These are phyloP conservation scores for Epistrophella euchroma DNA, from an alignment of 2,888 invertebrate genomes.

Conservation along the genomic window DNA sequence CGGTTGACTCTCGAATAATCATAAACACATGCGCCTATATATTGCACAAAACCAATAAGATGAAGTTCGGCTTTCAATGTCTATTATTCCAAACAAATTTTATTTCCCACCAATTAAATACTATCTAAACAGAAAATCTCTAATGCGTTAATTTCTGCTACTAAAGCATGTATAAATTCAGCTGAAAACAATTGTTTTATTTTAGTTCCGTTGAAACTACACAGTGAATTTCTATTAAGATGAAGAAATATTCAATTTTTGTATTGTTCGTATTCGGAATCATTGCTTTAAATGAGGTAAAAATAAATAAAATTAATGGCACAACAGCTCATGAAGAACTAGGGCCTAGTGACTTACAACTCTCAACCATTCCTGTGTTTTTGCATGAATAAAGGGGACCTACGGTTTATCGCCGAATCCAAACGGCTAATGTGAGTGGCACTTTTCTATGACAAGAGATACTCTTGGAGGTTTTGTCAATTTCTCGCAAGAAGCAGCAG, in stretches of 20 bases:
- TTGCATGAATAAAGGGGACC: too few relatives aligned
- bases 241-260: neutral
- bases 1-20: too few relatives aligned
- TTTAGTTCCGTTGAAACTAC: neutral
- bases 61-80: neutral
- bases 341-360: too few relatives aligned
- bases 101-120: constrained; percentile 1
- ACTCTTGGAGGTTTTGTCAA: too few relatives aligned
- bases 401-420: too few relatives aligned
- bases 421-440: too few relatives aligned
- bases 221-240: neutral
- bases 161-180: neutral
- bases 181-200: too few relatives aligned
- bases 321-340: too few relatives aligned
- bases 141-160: neutral
- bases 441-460: too few relatives aligned
- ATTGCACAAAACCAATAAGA: neutral
- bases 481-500: too few relatives aligned
- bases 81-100: neutral
- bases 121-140: constrained; percentile 5
- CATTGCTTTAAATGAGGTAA: neutral
- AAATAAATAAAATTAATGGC: neutral
- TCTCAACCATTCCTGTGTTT: too few relatives aligned
- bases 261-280: neutral
- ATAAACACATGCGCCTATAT: neutral